Conservation (phyloP, 2,888 invertebrate genomes). For the Lasius fuliginosus region DNA sequence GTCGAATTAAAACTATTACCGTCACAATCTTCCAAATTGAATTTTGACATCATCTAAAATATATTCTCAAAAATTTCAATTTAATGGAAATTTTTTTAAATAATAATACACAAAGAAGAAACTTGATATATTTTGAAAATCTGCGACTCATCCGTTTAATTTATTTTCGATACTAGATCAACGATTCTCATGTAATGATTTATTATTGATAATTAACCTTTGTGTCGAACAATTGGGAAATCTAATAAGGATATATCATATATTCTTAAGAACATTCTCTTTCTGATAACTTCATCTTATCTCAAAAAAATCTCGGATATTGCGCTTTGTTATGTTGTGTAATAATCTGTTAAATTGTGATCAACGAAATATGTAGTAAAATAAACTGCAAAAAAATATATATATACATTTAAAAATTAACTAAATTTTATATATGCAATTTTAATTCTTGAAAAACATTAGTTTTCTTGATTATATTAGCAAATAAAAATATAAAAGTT, state of each 20-base stretch:
- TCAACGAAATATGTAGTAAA: neutral
- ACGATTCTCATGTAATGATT: conserved; percentile 17
- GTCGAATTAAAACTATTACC: conserved; percentile 8
- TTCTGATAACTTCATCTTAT: conserved; percentile 16
- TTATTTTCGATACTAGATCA: conserved; percentile 22
- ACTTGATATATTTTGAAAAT: neutral
- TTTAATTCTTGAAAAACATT: neutral
- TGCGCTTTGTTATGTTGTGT: neutral
- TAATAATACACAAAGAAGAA: neutral
- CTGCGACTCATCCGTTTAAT: neutral
- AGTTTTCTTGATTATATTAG: neutral
- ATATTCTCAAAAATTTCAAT: conserved; percentile 5
- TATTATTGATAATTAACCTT: conserved; percentile 34
- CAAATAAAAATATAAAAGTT: neutral
- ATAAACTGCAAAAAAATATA: neutral
- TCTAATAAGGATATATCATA: conserved; percentile 12
- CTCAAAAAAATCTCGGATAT: neutral
- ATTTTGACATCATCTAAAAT: neutral
- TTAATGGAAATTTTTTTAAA: neutral
- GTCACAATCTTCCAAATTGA: neutral
- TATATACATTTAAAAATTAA: neutral
- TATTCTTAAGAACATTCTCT: conserved; percentile 16
- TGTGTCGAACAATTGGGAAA: neutral
- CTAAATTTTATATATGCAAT: neutral
- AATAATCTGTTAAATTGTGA: conserved; percentile 2